phyloP scores from a whole-genome alignment of 2,113 vertebrate genomes.

The Redunca redunca region DNA sequence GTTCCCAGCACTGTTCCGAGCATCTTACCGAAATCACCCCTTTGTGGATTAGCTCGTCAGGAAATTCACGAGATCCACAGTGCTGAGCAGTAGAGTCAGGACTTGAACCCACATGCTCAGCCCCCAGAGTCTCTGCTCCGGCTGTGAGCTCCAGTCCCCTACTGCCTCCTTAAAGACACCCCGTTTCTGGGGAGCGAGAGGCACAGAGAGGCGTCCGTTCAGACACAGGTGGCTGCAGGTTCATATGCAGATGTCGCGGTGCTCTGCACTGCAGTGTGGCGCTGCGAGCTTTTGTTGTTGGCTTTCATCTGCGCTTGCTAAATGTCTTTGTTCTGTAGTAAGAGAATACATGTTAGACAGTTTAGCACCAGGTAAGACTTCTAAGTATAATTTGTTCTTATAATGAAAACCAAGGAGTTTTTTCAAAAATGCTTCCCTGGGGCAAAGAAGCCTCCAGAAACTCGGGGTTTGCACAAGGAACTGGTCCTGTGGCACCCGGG shows the following conservation, averaged over 20 bases:
- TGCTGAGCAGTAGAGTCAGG: background rate
- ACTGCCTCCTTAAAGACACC: background rate
- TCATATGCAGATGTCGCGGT: fast-evolving
- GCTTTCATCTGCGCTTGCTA: background rate
- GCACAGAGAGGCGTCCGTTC: fast-evolving
- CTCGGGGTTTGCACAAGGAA: background rate
- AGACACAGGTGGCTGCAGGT: fast-evolving
- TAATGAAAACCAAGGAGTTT: background rate
- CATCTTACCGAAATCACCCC: background rate
- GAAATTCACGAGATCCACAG: background rate
- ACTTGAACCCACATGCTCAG: background rate
- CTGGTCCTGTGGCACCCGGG: fast-evolving
- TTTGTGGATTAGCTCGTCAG: background rate
- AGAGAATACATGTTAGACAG: background rate
- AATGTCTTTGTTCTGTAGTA: background rate
- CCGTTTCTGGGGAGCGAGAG: fast-evolving
- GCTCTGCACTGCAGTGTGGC: background rate
- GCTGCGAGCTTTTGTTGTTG: background rate
- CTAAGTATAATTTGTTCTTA: background rate
- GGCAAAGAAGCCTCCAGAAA: background rate
- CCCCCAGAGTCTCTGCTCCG: background rate
- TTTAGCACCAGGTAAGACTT: background rate
- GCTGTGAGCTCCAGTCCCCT: background rate
- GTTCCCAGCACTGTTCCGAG: background rate
- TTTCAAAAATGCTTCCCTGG: background rate